Percentiles rank a stretch among this genome's conserved stretches.
These are phyloP conservation scores for Achroia grisella DNA, from an alignment of 1,140 invertebrate genomes.

Conservation along the genomic window DNA sequence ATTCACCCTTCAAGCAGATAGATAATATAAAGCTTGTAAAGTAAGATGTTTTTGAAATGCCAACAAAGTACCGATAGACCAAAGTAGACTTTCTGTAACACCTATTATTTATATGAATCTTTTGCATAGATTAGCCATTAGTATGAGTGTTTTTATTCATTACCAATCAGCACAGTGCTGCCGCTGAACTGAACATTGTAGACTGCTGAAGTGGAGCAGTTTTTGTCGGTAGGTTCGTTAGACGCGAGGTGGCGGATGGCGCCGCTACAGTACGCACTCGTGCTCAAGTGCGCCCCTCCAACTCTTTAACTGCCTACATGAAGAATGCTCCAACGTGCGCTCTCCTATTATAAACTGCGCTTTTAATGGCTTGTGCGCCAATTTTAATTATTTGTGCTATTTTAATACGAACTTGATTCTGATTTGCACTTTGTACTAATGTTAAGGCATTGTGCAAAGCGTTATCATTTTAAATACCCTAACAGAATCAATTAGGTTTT, in stretches of 20 bases:
- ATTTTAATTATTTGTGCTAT: slow-evolving; percentile 68
- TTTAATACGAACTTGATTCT: slow-evolving; percentile 27
- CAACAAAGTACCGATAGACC: no score
- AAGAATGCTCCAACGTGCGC: slow-evolving; percentile 64
- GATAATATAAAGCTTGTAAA: no score
- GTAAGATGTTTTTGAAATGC: no score
- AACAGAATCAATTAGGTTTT: no score
- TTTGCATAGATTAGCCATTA: no score
- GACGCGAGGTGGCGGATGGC: slow-evolving; percentile 59
- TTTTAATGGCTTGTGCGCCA: slow-evolving; percentile 66
- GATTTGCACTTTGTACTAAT: background rate
- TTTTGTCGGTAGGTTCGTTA: slow-evolving; percentile 64
- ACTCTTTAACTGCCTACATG: slow-evolving; percentile 73
- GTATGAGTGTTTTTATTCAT: background rate
- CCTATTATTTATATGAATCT: background rate
- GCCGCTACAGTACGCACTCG: slow-evolving; percentile 56
- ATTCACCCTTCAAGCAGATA: no score
- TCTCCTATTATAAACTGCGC: slow-evolving; percentile 72
- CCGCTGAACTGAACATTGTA: background rate
- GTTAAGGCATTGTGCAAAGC: no score
- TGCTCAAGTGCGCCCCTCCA: slow-evolving; percentile 65
- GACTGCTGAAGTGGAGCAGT: slow-evolving; percentile 20
- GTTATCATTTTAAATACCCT: no score
- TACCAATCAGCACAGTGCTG: background rate
- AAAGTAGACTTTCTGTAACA: no score